These are phyloP conservation scores for Leptopilina drosophilae DNA, from an alignment of 2,888 invertebrate genomes.

Conservation along the genomic window DNA sequence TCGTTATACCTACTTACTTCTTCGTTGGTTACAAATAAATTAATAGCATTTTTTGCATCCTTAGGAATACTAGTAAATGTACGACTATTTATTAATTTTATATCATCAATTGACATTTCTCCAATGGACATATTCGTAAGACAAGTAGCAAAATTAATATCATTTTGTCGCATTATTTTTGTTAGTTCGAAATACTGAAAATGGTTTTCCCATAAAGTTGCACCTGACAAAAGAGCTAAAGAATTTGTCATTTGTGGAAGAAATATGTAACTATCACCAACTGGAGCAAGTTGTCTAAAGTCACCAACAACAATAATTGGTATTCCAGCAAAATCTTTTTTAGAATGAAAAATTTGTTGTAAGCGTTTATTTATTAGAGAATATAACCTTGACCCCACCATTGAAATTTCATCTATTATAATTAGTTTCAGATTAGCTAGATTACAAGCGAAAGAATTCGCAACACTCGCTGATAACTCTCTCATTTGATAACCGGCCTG, in stretches of 20 bases:
- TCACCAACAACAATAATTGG: slow-evolving; percentile 45
- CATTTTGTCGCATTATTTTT: slow-evolving; percentile 41
- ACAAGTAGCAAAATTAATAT: slow-evolving; percentile 44
- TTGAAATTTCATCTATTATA: slow-evolving; percentile 70
- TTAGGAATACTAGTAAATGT: neutral
- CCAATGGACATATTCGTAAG: slow-evolving; percentile 40
- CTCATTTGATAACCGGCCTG: slow-evolving; percentile 40
- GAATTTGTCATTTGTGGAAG: slow-evolving; percentile 25
- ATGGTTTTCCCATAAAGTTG: neutral
- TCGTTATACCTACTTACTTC: slow-evolving; percentile 43
- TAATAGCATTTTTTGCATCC: slow-evolving; percentile 38
- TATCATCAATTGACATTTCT: slow-evolving; percentile 1
- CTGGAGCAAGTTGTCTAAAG: slow-evolving; percentile 48
- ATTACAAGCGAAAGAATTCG: slow-evolving; percentile 56
- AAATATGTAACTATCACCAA: slow-evolving; percentile 48
- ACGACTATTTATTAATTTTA: slow-evolving; percentile 2
- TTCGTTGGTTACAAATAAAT: slow-evolving; percentile 44
- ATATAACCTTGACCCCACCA: slow-evolving; percentile 56
- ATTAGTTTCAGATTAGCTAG: slow-evolving; percentile 56
- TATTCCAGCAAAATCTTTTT: slow-evolving; percentile 42
- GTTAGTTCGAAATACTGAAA: neutral
- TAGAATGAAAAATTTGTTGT: neutral
- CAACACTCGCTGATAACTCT: slow-evolving; percentile 46
- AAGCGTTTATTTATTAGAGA: neutral
- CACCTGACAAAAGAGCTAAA: slow-evolving; percentile 42